Conservation (phyloP, 2,797 vertebrate species). For the Oreortyx pictus region DNA sequence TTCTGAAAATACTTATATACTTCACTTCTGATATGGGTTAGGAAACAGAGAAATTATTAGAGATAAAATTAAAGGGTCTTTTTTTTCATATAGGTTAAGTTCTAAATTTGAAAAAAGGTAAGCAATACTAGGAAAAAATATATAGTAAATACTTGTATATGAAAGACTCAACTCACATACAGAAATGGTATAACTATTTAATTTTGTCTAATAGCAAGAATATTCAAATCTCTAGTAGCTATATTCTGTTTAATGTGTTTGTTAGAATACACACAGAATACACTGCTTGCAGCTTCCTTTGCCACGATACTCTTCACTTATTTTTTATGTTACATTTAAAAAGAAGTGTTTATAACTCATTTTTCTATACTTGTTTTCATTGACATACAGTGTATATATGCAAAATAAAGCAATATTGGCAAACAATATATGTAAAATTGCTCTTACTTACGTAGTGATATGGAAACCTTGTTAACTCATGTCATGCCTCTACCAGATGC, state of each 20-base stretch:
- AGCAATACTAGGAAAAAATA: background rate
- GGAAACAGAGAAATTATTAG: constrained; percentile 13
- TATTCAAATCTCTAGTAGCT: background rate
- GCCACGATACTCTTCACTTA: background rate
- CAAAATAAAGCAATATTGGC: background rate
- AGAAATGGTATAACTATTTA: background rate
- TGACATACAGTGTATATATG: background rate
- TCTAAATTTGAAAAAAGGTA: background rate
- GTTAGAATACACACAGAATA: background rate
- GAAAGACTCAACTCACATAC: background rate
- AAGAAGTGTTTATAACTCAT: background rate
- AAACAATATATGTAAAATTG: background rate
- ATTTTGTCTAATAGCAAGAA: background rate
- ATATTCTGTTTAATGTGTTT: background rate
- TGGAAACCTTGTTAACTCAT: background rate
- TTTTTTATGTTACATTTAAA: background rate
- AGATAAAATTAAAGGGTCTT: background rate
- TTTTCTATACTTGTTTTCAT: background rate
- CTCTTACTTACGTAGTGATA: background rate
- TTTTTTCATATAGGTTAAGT: background rate
- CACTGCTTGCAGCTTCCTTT: background rate
- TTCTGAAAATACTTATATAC: constrained; percentile 44
- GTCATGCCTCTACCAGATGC: background rate
- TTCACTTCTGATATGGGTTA: constrained; percentile 18
- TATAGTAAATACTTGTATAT: background rate